Percentiles rank a stretch among this genome's conserved stretches.
Evolutionary conservation across 2,113 vertebrate species (phyloP).

Genomic region (Steatornis caripensis): DNA sequence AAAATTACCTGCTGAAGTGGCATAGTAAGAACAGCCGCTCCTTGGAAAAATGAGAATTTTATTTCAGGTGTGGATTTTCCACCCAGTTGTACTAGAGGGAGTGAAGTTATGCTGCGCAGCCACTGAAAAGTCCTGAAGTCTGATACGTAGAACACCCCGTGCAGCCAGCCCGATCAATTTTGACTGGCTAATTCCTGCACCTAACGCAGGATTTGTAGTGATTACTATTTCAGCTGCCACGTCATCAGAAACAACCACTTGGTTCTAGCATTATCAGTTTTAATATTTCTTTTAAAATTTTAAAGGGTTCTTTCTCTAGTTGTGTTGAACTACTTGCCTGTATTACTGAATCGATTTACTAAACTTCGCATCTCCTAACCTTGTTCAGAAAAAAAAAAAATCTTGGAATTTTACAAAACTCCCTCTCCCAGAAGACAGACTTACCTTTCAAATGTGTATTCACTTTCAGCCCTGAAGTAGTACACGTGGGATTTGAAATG

Average conservation of each 20-base stretch:
- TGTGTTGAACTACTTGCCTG: background rate
- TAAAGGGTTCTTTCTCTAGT: background rate
- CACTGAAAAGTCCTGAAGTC: background rate
- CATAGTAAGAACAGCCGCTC: background rate
- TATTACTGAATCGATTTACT: background rate
- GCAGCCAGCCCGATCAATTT: background rate
- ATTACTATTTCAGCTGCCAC: background rate
- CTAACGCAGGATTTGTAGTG: background rate
- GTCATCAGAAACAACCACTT: background rate
- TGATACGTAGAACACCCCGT: background rate
- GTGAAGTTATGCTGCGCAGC: background rate
- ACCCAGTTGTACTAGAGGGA: background rate
- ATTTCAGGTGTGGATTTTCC: background rate
- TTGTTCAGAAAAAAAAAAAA: background rate
- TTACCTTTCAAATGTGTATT: constrained; percentile 96
- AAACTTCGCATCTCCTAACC: background rate
- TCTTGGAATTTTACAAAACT: background rate
- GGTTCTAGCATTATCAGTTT: background rate
- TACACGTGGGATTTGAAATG: constrained; percentile 99
- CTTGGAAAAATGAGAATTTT: background rate
- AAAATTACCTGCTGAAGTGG: background rate
- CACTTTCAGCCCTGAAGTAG: constrained; percentile 96
- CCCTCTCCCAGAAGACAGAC: background rate
- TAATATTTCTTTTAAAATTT: background rate
- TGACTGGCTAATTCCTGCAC: background rate